Percentiles rank a stretch among this genome's conserved stretches.
Evolutionary conservation across 1,140 invertebrate species (phyloP).

Genomic region (Lordiphosa collinella): DNA sequence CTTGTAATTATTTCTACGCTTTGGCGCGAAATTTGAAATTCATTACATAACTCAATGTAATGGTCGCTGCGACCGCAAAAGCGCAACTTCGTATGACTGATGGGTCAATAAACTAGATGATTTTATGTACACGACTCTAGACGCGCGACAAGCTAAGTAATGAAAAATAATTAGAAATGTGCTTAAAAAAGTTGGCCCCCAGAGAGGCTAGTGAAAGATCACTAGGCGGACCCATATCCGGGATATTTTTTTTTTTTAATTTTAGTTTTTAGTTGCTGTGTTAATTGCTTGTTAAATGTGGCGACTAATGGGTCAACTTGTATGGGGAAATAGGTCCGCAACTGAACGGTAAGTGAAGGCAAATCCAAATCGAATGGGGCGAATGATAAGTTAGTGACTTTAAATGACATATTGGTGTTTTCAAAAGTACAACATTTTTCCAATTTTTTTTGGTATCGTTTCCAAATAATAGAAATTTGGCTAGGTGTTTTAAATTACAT

Average conservation of each 20-base stretch:
- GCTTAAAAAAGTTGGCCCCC: constrained; percentile 30
- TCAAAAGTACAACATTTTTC: no score
- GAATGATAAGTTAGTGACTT: no score
- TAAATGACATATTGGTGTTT: no score
- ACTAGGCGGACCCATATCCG: constrained; percentile 16
- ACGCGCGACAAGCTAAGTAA: constrained; percentile 65
- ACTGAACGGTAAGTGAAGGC: constrained; percentile 2
- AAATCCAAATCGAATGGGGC: constrained; percentile 29
- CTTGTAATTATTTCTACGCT: constrained; percentile 72
- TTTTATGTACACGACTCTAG: constrained; percentile 63
- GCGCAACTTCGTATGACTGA: constrained; percentile 59
- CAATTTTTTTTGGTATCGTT: no score
- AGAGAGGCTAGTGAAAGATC: constrained; percentile 33
- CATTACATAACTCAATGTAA: constrained; percentile 78
- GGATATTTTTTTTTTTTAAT: no score
- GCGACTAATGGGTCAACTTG: constrained; percentile 30
- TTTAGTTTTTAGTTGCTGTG: constrained; percentile 16
- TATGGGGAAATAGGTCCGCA: constrained; percentile 14
- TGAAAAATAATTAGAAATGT: constrained; percentile 76
- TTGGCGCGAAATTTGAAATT: constrained; percentile 75
- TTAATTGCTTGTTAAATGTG: constrained; percentile 61
- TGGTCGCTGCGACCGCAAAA: constrained; percentile 64
- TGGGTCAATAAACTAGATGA: constrained; percentile 76
- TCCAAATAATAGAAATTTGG: no score
- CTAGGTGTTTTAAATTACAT: no score